Evolutionary conservation across 2,797 vertebrate genomes (phyloP), one percentile per base, ranked within the genome.

Genomic region (Enteromius paludinosus): DNA sequence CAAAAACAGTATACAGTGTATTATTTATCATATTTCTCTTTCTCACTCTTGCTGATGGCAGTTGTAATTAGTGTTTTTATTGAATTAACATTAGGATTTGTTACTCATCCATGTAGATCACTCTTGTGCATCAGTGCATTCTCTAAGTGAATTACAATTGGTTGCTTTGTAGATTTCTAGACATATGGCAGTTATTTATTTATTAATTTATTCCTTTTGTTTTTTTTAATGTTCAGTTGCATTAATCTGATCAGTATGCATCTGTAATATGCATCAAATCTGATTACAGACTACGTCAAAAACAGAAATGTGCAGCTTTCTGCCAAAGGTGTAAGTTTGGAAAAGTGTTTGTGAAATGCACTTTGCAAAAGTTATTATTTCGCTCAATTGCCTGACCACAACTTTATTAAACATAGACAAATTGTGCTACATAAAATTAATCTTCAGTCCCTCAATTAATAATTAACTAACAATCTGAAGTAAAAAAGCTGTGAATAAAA

Each of bases 61-160:
- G 56, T 89, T 89, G 86, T 88, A 89, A 87, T 87, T 89, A 87
- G 86, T 89, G 89, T 90, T 91, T 89, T 89, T 84, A 82, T 88
- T 85, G 89, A 79, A 73, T 64, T 85, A 75, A 15, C 82, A 88
- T 89, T 86, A 83, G 79, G 85, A 79, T 87, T 72, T 88, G 78
- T 85, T 87, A 11, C 89, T 83, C 82, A 59, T 86, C 89, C 18
- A n/a, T 12, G 18, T 85, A 82, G 86, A 83, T 81, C 62, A 85
- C 10, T 78, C 61, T 65, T 30, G 7, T 35, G 43, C 20, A 49
- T 65, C 61, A 49, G 33, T n/a, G 5, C 47, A 28, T 66, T 52
- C n/a, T 38, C 35, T 59, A 45, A n/a, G 12, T 23, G 25, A 61
- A 47, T 71, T 45, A 61, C 18, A 71, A 20, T 17, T 45, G 52